Percentiles rank a stretch among this genome's conserved stretches.
These are phyloP conservation scores for Urechis unicinctus DNA, from an alignment of 2,888 invertebrate genomes.

Conservation along the genomic window DNA sequence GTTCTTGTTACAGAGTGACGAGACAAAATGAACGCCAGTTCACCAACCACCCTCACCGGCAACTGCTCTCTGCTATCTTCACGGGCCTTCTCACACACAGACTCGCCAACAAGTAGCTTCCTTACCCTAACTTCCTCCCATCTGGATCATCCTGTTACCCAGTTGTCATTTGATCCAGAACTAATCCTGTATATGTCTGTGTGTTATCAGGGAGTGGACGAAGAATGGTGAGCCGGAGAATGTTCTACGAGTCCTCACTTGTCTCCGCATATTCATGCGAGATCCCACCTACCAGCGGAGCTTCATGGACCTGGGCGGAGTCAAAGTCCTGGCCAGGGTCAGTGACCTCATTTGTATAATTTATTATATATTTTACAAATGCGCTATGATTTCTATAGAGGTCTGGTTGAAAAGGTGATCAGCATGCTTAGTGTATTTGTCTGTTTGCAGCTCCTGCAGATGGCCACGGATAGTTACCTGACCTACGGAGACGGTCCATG, in stretches of 20 bases:
- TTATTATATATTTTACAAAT: too few relatives aligned
- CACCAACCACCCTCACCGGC: conserved; percentile 27
- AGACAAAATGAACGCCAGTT: conserved; percentile 41
- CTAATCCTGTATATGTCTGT: too few relatives aligned
- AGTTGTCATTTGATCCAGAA: too few relatives aligned
- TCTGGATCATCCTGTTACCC: too few relatives aligned
- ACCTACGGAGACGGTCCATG: conserved; percentile 34
- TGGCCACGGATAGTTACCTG: conserved; percentile 40
- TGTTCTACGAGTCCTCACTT: neutral
- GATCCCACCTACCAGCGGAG: neutral
- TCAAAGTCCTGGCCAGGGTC: neutral
- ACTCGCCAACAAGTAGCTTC: conserved; percentile 36
- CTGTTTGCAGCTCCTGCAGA: conserved; percentile 31
- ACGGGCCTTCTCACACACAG: conserved; percentile 36
- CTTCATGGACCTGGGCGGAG: neutral
- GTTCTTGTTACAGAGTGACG: conserved; percentile 26
- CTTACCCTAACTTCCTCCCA: too few relatives aligned
- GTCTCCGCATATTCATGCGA: conserved; percentile 3
- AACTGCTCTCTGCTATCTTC: conserved; percentile 34
- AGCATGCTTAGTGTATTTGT: neutral
- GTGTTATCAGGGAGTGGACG: conserved; percentile 1
- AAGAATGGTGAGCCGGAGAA: neutral
- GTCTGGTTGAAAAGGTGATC: too few relatives aligned
- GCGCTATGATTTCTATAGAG: too few relatives aligned
- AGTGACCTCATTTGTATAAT: neutral